A percentile compares a stretch with the other conserved stretches of the same genome.
These are phyloP conservation scores for Thalassaphorura encarpata DNA, from an alignment of 1,140 invertebrate species.

Conservation along the genomic window DNA sequence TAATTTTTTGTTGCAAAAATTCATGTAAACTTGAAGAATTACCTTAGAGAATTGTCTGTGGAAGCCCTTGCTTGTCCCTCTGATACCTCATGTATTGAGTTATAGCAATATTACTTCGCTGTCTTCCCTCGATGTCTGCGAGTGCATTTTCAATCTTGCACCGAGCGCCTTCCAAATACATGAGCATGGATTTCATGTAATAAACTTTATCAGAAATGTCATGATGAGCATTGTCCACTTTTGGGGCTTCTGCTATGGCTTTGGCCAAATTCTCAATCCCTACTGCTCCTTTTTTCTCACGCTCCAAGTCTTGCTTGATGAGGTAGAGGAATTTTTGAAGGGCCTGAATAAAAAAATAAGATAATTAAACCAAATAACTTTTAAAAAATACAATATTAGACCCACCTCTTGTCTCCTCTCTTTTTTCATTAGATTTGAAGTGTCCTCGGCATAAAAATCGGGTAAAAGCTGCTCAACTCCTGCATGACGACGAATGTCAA, in stretches of 20 bases:
- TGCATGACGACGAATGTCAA: slow-evolving; percentile 50
- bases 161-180: slow-evolving; percentile 79
- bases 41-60: slow-evolving; percentile 75
- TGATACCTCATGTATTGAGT: slow-evolving; percentile 74
- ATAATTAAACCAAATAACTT: slow-evolving; percentile 30
- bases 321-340: slow-evolving; percentile 71
- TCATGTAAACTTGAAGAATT: neutral
- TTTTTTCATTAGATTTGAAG: slow-evolving; percentile 81
- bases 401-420: slow-evolving; percentile 63
- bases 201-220: slow-evolving; percentile 83
- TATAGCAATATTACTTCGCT: slow-evolving; percentile 64
- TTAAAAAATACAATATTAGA: slow-evolving; percentile 2
- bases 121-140: slow-evolving; percentile 65
- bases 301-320: slow-evolving; percentile 71
- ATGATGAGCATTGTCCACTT: slow-evolving; percentile 81
- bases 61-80: slow-evolving; percentile 77
- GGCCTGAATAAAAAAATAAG: no score
- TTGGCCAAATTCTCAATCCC: slow-evolving; percentile 79
- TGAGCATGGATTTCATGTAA: slow-evolving; percentile 58
- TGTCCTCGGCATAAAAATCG: slow-evolving; percentile 90
- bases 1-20: neutral
- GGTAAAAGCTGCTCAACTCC: slow-evolving; percentile 72
- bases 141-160: slow-evolving; percentile 74
- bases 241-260: slow-evolving; percentile 81
- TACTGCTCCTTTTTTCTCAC: slow-evolving; percentile 71